Evolutionary conservation across 2,888 invertebrate species (phyloP), one percentile per base, ranked within the genome.

Genomic region (Mechanitis messenoides): DNA sequence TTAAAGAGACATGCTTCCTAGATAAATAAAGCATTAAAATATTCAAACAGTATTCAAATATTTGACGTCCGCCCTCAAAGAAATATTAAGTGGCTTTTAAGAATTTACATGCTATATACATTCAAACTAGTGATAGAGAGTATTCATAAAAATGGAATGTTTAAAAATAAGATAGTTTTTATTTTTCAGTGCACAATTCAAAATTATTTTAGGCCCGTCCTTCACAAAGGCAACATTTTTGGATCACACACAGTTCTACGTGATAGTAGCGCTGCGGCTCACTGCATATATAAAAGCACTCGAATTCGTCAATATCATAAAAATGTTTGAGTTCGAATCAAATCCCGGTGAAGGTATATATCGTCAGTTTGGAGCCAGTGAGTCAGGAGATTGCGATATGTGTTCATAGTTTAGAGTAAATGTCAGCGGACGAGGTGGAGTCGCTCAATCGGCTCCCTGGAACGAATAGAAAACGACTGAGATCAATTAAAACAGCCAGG

Each of bases 401-500:
- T 54, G 50, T 55, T 59, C 45, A 45, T 55, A 64, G 56, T 56
- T 64, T 58, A 58, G 56, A 58, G 58, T 64, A 64, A 56, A 59
- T 47, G 56, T 20, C 53, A 46, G 60, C 3, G 42, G 58, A 28
- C 46, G 28, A 53, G 56, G 54, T 55, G 55, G 58, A 33, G 58
- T 47, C 35, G 55, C 68, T 75, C 74, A 76, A 77, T 78, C 75
- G 71, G 68, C 74, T 71, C 74, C 74, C 73, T 71, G 72, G 69
- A 75, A 72, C 74, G 76, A 78, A 77, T 71, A 79, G 79, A 80
- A 83, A 84, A 82, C 76, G 80, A 79, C 72, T 74, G 73, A 80
- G 83, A 85, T 83, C 83, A 84, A 84, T 85, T 83, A 85, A 83
- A 83, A 76, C 69, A 75, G 66, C 74, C 74, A 64, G 65, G 72